phyloP scores from a whole-genome alignment of 2,888 invertebrate species.

The Drosophila barbarae region DNA sequence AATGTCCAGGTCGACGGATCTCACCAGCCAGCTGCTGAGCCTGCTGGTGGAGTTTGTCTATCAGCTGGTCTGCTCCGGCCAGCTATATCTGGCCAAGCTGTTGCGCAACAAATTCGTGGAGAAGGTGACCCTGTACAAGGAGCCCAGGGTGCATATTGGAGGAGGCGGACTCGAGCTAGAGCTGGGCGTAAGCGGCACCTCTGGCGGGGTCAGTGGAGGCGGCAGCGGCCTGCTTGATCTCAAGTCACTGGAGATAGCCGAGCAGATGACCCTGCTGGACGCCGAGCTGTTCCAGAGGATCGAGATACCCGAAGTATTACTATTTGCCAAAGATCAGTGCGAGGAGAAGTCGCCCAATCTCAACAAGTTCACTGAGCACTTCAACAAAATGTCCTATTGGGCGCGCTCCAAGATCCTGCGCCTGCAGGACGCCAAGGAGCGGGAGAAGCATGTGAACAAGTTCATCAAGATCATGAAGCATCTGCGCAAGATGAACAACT shows the following conservation, averaged over 20 bases:
- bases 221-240: conserved; percentile 89
- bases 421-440: conserved; percentile 94
- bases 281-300: conserved; percentile 97
- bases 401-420: conserved; percentile 95
- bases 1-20: conserved; percentile 87
- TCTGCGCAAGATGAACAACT: conserved; percentile 97
- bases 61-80: conserved; percentile 94
- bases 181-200: conserved; percentile 61
- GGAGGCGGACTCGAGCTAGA: conserved; percentile 45
- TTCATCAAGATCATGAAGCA: conserved; percentile 99
- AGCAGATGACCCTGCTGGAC: conserved; percentile 98
- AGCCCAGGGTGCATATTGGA: conserved; percentile 75
- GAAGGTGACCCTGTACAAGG: conserved; percentile 81
- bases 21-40: conserved; percentile 89
- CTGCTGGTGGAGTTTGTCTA: conserved; percentile 96
- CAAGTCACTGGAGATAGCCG: conserved; percentile 96
- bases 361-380: conserved; percentile 98
- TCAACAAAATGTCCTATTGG: conserved; percentile 99
- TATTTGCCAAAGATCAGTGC: conserved; percentile 98
- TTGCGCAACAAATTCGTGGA: conserved; percentile 94
- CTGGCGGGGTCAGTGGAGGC: conserved; percentile 63
- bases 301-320: conserved; percentile 97
- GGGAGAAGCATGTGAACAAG: conserved; percentile 96
- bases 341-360: conserved; percentile 98
- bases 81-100: conserved; percentile 94